These are phyloP conservation scores for Zygaena filipendulae DNA, from an alignment of 2,888 invertebrate species.

Conservation along the genomic window DNA sequence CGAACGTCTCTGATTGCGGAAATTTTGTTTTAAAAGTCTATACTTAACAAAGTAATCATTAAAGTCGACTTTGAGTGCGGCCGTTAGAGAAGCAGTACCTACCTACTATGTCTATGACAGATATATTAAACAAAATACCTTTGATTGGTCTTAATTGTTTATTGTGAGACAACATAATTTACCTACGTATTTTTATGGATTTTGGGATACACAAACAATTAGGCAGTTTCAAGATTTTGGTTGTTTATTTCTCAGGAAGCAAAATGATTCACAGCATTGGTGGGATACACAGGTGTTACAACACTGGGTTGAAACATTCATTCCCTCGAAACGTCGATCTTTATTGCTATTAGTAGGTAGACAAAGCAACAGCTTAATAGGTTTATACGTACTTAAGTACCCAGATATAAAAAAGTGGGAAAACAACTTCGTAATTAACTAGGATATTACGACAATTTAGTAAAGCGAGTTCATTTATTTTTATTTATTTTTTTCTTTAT, in stretches of 20 bases:
- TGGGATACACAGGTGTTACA: slow-evolving; percentile 62
- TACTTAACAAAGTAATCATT: too few relatives aligned
- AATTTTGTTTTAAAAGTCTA: too few relatives aligned
- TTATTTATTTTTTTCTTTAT: slow-evolving; percentile 37
- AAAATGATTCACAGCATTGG: slow-evolving; percentile 69
- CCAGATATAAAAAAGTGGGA: slow-evolving; percentile 59
- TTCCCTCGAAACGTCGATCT: slow-evolving; percentile 42
- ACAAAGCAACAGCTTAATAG: slow-evolving; percentile 54
- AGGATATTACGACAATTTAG: slow-evolving; percentile 46
- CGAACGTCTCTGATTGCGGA: too few relatives aligned
- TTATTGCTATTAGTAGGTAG: slow-evolving; percentile 39
- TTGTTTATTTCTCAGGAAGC: slow-evolving; percentile 67
- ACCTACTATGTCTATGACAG: too few relatives aligned
- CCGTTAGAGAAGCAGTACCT: too few relatives aligned
- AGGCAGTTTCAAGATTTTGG: slow-evolving; percentile 63
- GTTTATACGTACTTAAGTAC: slow-evolving; percentile 60
- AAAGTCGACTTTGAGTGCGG: too few relatives aligned
- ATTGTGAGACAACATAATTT: too few relatives aligned
- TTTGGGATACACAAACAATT: too few relatives aligned
- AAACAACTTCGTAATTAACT: slow-evolving; percentile 46
- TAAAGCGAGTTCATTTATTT: slow-evolving; percentile 53
- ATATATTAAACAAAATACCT: too few relatives aligned
- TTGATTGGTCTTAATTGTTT: too few relatives aligned
- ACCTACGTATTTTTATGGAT: too few relatives aligned
- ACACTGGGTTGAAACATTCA: slow-evolving; percentile 57